Evolutionary conservation across 1,140 invertebrate species (phyloP).

Genomic region (Ceratosolen fusciceps): DNA sequence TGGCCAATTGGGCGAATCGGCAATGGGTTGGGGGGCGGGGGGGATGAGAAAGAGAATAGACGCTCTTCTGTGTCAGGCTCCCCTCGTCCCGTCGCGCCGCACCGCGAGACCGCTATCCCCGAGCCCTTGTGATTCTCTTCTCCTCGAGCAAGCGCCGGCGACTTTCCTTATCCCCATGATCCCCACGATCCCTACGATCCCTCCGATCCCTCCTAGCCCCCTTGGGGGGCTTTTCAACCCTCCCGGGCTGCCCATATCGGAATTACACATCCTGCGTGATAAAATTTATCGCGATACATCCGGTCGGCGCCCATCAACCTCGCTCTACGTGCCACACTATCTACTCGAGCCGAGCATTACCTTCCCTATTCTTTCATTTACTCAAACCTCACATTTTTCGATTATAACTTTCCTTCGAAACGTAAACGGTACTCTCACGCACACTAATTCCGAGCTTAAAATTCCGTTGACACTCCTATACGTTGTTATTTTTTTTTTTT

Average conservation of each 20-base stretch:
- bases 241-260: slow-evolving; percentile 33
- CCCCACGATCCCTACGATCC: neutral
- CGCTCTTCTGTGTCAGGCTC: too few species aligned
- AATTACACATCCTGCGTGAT: slow-evolving; percentile 47
- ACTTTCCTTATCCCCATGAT: neutral
- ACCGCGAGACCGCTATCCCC: neutral
- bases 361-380: neutral
- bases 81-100: too few species aligned
- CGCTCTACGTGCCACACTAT: neutral
- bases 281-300: slow-evolving; percentile 49
- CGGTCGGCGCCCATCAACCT: slow-evolving; percentile 12
- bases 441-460: neutral
- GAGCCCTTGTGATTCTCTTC: slow-evolving; percentile 23
- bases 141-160: neutral
- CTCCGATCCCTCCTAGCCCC: neutral
- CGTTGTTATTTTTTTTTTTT: too few species aligned
- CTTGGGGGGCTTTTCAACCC: slow-evolving; percentile 44
- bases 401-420: slow-evolving; percentile 35
- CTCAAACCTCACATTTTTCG: slow-evolving; percentile 6
- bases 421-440: too few species aligned
- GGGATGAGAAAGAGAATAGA: too few species aligned
- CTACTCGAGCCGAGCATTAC: too few species aligned
- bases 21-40: too few species aligned
- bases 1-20: neutral
- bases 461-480: neutral